A percentile compares a stretch with the other conserved stretches of the same genome.
Conservation (phyloP, 2,797 vertebrate genomes). For the Erethizon dorsatum region DNA sequence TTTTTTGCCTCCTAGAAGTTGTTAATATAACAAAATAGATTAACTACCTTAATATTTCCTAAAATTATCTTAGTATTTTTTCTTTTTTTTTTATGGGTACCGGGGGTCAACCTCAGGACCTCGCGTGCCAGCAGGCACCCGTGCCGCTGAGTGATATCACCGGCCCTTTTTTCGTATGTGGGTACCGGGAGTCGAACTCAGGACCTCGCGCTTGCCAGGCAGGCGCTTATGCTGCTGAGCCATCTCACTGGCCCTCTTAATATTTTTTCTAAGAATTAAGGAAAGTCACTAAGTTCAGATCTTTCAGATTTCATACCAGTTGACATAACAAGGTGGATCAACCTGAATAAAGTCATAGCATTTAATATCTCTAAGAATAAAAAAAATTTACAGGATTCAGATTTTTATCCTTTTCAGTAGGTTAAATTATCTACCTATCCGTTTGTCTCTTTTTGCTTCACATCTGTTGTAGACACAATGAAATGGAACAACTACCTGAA, state of each 20-base stretch:
- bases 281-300: not conserved
- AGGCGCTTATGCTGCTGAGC: too few relatives aligned
- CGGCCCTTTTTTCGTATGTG: too few relatives aligned
- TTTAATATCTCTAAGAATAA: slow-evolving; percentile 14
- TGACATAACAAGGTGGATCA: not conserved
- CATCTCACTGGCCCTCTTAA: not conserved
- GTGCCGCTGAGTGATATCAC: too few relatives aligned
- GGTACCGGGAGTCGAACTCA: too few relatives aligned
- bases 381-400: not conserved
- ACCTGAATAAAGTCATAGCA: not conserved
- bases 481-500: not conserved
- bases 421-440: not conserved
- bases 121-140: too few relatives aligned
- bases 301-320: not conserved
- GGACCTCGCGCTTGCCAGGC: too few relatives aligned
- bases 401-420: not conserved
- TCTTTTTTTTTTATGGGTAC: not conserved
- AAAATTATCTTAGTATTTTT: not conserved
- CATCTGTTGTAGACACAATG: not conserved
- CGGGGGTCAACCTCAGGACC: too few relatives aligned
- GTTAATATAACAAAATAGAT: not conserved
- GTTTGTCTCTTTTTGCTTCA: not conserved
- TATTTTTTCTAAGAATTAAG: slow-evolving; percentile 37
- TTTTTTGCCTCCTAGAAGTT: not conserved
- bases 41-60: not conserved